A percentile compares a stretch with the other conserved stretches of the same genome.
Conservation (phyloP, 1,140 invertebrate species). For the Pogonognathellus flavescens region DNA sequence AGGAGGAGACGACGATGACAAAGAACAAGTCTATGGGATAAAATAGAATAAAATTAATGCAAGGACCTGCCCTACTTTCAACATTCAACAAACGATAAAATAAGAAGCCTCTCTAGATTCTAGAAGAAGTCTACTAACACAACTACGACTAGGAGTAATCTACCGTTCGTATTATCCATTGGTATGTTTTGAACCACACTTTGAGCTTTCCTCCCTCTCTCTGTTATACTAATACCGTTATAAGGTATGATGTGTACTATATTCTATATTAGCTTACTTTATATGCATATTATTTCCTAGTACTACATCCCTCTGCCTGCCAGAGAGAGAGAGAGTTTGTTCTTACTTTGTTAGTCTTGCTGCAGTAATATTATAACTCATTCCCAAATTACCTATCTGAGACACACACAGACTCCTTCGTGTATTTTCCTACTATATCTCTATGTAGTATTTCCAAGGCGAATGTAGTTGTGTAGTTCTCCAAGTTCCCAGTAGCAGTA, state of each 20-base stretch:
- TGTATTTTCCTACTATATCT: not conserved
- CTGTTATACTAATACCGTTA: not conserved
- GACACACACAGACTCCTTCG: not conserved
- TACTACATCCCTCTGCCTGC: not conserved
- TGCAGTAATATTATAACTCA: slow-evolving; percentile 49
- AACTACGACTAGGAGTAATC: not conserved
- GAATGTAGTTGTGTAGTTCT: too few relatives aligned
- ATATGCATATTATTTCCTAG: not conserved
- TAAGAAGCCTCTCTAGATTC: not conserved
- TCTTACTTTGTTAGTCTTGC: not conserved
- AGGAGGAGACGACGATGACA: slow-evolving; percentile 29
- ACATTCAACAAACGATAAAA: slow-evolving; percentile 44
- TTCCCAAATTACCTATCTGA: slow-evolving; percentile 36
- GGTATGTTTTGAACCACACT: not conserved
- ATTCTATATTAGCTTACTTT: not conserved
- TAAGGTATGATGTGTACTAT: not conserved
- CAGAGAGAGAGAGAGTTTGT: not conserved
- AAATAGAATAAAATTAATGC: slow-evolving; percentile 51
- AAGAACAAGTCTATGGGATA: slow-evolving; percentile 39
- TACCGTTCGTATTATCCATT: not conserved
- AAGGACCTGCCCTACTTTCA: slow-evolving; percentile 47
- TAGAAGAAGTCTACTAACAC: not conserved
- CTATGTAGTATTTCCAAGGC: not conserved
- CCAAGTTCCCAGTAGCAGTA: too few relatives aligned
- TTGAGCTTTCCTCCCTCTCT: not conserved